A percentile compares a stretch with the other conserved stretches of the same genome.
Evolutionary conservation across 2,888 invertebrate genomes (phyloP).

Genomic region (Patella caerulea): DNA sequence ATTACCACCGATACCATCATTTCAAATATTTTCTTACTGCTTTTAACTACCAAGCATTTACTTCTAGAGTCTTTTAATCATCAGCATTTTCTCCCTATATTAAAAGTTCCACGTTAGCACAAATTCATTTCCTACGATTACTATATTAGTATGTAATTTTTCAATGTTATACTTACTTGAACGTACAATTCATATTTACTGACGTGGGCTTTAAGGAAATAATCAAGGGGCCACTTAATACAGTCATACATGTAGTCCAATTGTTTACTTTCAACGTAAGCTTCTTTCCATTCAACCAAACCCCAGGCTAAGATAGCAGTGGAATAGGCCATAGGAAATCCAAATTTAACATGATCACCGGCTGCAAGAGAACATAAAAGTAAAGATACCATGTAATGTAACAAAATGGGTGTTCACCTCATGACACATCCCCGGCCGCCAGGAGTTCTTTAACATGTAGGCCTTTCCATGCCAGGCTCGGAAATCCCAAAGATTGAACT

Average conservation of each 20-base stretch:
- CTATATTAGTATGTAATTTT: background rate
- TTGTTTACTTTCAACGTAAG: conserved; percentile 39
- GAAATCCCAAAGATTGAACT: no score
- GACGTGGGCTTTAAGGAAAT: conserved; percentile 74
- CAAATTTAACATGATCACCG: conserved; percentile 51
- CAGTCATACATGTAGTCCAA: conserved; percentile 45
- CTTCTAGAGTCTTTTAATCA: no score
- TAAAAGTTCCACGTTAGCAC: conserved; percentile 10
- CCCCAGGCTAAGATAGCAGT: conserved; percentile 46
- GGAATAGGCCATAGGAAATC: conserved; percentile 49
- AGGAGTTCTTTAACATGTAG: no score
- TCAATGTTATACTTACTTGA: conserved; percentile 22
- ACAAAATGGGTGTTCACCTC: no score
- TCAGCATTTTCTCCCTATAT: no score
- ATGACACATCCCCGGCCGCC: no score
- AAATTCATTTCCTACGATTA: conserved; percentile 25
- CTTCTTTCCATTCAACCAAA: conserved; percentile 38
- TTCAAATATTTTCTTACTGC: no score
- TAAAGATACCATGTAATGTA: no score
- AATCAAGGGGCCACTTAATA: conserved; percentile 77
- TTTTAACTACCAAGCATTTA: no score
- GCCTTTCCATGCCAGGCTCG: no score
- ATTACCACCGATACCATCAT: no score
- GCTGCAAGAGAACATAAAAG: conserved; percentile 26
- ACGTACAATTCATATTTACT: conserved; percentile 32